These are phyloP conservation scores for Danio kyathit DNA, from an alignment of 2,797 vertebrate genomes.

Conservation along the genomic window DNA sequence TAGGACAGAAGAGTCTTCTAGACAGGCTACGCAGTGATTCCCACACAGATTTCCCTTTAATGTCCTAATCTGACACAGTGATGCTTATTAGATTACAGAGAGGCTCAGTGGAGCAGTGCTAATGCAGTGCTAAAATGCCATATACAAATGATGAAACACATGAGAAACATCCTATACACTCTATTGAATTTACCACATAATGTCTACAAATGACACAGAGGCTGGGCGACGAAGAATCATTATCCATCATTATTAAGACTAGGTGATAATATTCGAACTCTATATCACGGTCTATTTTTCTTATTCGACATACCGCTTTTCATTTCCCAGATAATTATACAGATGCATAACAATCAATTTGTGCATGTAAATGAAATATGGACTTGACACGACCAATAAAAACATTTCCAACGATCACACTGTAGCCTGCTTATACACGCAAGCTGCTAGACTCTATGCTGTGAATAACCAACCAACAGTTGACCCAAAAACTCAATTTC, in stretches of 20 bases:
- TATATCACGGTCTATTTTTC: neutral
- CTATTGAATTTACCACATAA: neutral
- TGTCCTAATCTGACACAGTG: conserved; percentile 18
- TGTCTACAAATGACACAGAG: conserved; percentile 8
- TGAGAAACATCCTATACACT: conserved; percentile 16
- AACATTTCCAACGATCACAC: neutral
- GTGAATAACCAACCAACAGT: neutral
- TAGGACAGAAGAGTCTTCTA: neutral
- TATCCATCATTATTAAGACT: neutral
- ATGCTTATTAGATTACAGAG: neutral
- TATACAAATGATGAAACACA: conserved; percentile 16
- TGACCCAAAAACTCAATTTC: neutral
- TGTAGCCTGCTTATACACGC: too few relatives aligned
- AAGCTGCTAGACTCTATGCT: neutral
- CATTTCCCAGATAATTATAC: neutral
- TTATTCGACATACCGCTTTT: neutral
- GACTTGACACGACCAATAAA: neutral
- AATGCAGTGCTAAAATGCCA: conserved; percentile 22
- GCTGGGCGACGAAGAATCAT: neutral
- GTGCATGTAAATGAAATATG: neutral
- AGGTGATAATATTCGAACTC: neutral
- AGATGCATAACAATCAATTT: neutral
- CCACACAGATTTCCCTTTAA: conserved; percentile 6
- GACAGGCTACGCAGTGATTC: neutral
- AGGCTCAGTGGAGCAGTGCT: conserved; percentile 17